These are phyloP conservation scores for Xenopus laevis DNA, from an alignment of 2,113 vertebrate species.

Conservation along the genomic window DNA sequence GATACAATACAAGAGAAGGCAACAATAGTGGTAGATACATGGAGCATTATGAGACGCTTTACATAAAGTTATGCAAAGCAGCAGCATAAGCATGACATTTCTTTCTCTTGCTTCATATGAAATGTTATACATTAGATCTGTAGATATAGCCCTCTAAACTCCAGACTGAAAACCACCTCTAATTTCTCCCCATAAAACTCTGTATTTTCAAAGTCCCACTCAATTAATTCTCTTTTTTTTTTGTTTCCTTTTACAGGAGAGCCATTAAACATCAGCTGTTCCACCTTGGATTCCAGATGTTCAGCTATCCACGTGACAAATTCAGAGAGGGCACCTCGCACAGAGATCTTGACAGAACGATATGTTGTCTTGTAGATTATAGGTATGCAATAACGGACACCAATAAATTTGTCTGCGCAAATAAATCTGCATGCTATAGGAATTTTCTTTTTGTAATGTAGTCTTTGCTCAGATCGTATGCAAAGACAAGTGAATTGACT, in stretches of 20 bases:
- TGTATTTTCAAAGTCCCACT: conserved; percentile 36
- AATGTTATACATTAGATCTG: neutral
- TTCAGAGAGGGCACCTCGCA: conserved; percentile 31
- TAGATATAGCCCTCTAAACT: conserved; percentile 1
- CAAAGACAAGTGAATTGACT: no score
- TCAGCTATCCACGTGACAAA: conserved; percentile 30
- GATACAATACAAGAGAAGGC: neutral
- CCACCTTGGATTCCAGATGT: conserved; percentile 44
- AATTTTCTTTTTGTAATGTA: neutral
- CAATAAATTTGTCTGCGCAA: conserved; percentile 40
- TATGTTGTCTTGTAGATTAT: conserved; percentile 46
- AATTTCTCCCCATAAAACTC: conserved; percentile 35
- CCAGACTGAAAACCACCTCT: conserved; percentile 16
- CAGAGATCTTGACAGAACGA: conserved; percentile 41
- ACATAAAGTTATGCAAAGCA: conserved; percentile 7
- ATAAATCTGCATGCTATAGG: conserved; percentile 40
- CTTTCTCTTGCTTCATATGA: neutral
- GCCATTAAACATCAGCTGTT: conserved; percentile 45
- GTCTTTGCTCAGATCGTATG: no score
- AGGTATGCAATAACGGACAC: conserved; percentile 38
- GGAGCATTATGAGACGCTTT: neutral
- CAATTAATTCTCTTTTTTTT: conserved; percentile 36
- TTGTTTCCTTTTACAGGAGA: conserved; percentile 37
- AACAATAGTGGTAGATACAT: neutral
- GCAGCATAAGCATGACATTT: neutral